phyloP scores from a whole-genome alignment of 1,140 invertebrate species.

The Acromyrmex charruanus region DNA sequence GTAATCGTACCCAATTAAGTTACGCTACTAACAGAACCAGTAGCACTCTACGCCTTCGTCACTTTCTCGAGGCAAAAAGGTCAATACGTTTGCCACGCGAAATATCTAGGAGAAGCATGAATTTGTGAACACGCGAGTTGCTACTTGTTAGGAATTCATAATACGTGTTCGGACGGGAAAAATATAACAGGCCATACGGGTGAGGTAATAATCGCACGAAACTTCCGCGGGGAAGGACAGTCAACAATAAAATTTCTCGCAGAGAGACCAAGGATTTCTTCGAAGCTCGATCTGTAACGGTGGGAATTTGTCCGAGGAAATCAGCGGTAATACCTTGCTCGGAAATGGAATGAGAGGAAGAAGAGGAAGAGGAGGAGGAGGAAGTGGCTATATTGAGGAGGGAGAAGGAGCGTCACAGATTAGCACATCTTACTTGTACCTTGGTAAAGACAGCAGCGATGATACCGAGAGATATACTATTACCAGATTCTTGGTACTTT shows the following conservation, averaged over 20 bases:
- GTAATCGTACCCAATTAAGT: slow-evolving; percentile 28
- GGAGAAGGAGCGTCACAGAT: slow-evolving; percentile 45
- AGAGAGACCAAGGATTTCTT: slow-evolving; percentile 62
- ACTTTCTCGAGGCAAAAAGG: slow-evolving; percentile 57
- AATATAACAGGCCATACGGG: background rate
- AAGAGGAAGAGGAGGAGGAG: background rate
- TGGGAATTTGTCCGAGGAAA: slow-evolving; percentile 65
- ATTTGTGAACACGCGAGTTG: slow-evolving; percentile 5
- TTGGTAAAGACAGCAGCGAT: slow-evolving; percentile 52
- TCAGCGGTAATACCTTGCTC: background rate
- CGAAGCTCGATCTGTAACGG: slow-evolving; percentile 67
- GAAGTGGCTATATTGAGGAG: background rate
- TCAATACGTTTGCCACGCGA: slow-evolving; percentile 21
- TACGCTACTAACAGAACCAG: slow-evolving; percentile 25
- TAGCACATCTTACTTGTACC: slow-evolving; percentile 42
- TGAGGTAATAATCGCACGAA: slow-evolving; percentile 39
- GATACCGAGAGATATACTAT: slow-evolving; percentile 77
- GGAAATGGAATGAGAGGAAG: slow-evolving; percentile 6
- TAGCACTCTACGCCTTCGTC: slow-evolving; percentile 43
- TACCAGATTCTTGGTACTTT: slow-evolving; percentile 78
- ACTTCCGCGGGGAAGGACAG: slow-evolving; percentile 26
- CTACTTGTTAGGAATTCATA: background rate
- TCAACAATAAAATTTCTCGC: background rate
- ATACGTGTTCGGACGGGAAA: slow-evolving; percentile 6
- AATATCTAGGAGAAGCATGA: slow-evolving; percentile 5